Percentiles rank a stretch among this genome's conserved stretches.
Evolutionary conservation across 1,140 invertebrate genomes (phyloP).

Genomic region (Neelides sp.): DNA sequence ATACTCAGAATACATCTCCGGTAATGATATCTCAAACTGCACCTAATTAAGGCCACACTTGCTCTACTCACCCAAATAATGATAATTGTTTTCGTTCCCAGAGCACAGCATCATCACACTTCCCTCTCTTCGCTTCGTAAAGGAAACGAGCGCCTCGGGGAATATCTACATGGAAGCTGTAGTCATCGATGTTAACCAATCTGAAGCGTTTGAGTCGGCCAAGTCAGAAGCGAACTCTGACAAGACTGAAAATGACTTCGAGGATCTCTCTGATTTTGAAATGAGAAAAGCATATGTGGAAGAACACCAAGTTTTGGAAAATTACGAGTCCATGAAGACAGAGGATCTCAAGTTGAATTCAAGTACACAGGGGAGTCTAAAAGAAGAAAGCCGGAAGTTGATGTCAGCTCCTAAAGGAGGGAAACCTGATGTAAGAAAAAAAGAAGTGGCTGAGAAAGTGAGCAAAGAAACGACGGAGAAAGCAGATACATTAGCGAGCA

Average conservation of each 20-base stretch:
- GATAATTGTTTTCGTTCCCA: conserved; percentile 25
- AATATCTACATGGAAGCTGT: conserved; percentile 79
- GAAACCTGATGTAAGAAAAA: no score
- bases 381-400: no score
- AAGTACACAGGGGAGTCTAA: no score
- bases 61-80: neutral
- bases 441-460: no score
- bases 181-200: conserved; percentile 66
- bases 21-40: conserved; percentile 34
- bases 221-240: conserved; percentile 49
- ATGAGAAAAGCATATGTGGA: conserved; percentile 47
- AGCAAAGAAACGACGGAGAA: no score
- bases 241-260: conserved; percentile 51
- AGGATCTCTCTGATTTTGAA: conserved; percentile 71
- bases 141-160: conserved; percentile 73
- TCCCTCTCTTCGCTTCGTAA: conserved; percentile 73
- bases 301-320: conserved; percentile 36
- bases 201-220: conserved; percentile 50
- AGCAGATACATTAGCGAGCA: no score
- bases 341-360: no score
- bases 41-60: no score
- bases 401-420: no score
- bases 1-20: conserved; percentile 71
- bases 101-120: conserved; percentile 75
- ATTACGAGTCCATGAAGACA: no score